phyloP scores from a whole-genome alignment of 1,140 invertebrate species.

The Ips typographus region DNA sequence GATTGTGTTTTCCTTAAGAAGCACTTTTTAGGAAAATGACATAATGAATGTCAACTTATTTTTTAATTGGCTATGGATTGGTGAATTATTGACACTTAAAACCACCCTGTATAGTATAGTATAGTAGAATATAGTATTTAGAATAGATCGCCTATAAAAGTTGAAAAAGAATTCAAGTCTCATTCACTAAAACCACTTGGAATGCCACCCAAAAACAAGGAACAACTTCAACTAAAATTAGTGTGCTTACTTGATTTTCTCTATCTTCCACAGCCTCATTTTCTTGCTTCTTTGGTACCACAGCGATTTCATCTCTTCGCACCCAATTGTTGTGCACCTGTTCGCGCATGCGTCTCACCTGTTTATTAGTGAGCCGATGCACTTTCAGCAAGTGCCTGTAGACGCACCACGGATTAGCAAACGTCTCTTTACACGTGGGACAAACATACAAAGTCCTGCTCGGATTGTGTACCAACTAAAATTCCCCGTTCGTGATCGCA shows the following conservation, averaged over 20 bases:
- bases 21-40: too few species aligned
- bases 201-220: too few species aligned
- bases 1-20: too few species aligned
- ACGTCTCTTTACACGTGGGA: slow-evolving; percentile 67
- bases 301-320: slow-evolving; percentile 55
- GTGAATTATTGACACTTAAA: too few species aligned
- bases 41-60: too few species aligned
- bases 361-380: slow-evolving; percentile 63
- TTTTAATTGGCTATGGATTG: too few species aligned
- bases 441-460: slow-evolving; percentile 66
- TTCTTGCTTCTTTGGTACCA: slow-evolving; percentile 46
- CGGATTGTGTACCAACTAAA: slow-evolving; percentile 62
- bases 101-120: too few species aligned
- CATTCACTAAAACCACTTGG: background rate
- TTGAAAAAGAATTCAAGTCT: background rate
- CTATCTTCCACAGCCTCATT: slow-evolving; percentile 51
- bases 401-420: slow-evolving; percentile 69
- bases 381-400: slow-evolving; percentile 73
- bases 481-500: background rate
- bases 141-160: background rate
- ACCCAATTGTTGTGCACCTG: slow-evolving; percentile 62
- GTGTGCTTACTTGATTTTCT: slow-evolving; percentile 54
- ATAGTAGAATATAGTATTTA: background rate
- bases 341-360: slow-evolving; percentile 60
- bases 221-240: background rate